Evolutionary conservation across 2,797 vertebrate species (phyloP), one percentile per base, ranked within the genome.

Genomic region (Labroides dimidiatus): DNA sequence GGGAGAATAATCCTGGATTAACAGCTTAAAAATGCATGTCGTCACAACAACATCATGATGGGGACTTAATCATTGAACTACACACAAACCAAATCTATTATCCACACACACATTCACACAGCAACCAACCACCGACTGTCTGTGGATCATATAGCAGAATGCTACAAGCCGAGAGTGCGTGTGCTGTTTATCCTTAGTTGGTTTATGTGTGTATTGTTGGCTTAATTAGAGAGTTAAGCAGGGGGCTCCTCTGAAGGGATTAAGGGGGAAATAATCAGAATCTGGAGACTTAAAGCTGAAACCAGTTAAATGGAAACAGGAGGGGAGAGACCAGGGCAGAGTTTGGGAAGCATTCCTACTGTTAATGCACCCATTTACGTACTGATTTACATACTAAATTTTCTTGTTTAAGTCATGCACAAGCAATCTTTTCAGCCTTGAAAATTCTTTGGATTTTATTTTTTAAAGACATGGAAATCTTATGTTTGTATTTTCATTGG

Each of bases 1-100:
- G 76, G 80, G 71, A 84, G 83, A 85, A 87, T 93, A 92, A 92
- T 91, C 91, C 84, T 69, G 87, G 87, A 92, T 93, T 93, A 92
- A 85, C 84, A 87, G 69, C 87, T 91, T 89, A 84, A 85, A 86
- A 90, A 87, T 81, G 84, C 80, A 84, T 64, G 90, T 92, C 70
- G 84, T 90, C 81, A 82, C 77, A 89, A 89, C 84, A 89, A 90
- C 87, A 75, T 74, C 81, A 81, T 89, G 85, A 93, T 90, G 85
- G 84, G 81, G 76, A 83, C 64, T 81, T 88, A 88, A 84, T 90
- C 85, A 83, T 76, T 68, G 21, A 83, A 87, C 87, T 77, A 66
- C 72, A 68, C 48, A 69, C 67, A 75, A 64, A 73, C 76, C 75
- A 44, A 51, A 53, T 44, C 55, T 44, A 23, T 10, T 21, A 56